A percentile compares a stretch with the other conserved stretches of the same genome.
Conservation (phyloP, 2,888 invertebrate genomes). For the Drosophila antonietae region DNA sequence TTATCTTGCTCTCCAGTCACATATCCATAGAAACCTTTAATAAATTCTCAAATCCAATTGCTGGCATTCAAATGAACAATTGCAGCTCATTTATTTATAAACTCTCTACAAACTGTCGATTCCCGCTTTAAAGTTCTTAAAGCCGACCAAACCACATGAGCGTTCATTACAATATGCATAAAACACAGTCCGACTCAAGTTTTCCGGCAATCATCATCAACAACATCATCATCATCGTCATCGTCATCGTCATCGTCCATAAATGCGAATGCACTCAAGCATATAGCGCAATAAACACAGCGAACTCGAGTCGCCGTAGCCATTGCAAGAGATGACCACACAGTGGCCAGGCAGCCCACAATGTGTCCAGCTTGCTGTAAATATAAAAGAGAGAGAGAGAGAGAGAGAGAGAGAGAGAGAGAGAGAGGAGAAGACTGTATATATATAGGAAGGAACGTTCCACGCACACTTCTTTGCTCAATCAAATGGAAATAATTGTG, state of each 20-base stretch:
- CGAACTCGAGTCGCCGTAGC: conserved; percentile 23
- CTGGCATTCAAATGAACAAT: neutral
- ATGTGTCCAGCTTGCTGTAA: conserved; percentile 52
- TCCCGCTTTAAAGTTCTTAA: conserved; percentile 32
- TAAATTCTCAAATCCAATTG: neutral
- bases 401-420: neutral
- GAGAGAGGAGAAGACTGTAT: neutral
- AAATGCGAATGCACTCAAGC: conserved; percentile 71
- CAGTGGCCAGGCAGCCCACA: conserved; percentile 50
- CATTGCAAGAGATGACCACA: conserved; percentile 63
- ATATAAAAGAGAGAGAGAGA: conserved; percentile 8
- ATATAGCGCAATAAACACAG: conserved; percentile 74
- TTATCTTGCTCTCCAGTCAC: too few species aligned
- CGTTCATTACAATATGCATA: conserved; percentile 22
- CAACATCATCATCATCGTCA: conserved; percentile 23
- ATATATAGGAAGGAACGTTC: conserved; percentile 48
- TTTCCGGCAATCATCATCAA: conserved; percentile 35
- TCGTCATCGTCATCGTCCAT: conserved; percentile 41
- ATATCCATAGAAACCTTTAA: neutral
- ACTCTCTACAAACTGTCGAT: conserved; percentile 3
- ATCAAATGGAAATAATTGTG: conserved; percentile 83
- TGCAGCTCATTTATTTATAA: conserved; percentile 5
- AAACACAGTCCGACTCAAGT: conserved; percentile 39
- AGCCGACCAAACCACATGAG: conserved; percentile 10
- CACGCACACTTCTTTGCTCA: conserved; percentile 82